Evolutionary conservation across 2,888 invertebrate species (phyloP).

Genomic region (Adelognathus sp.): DNA sequence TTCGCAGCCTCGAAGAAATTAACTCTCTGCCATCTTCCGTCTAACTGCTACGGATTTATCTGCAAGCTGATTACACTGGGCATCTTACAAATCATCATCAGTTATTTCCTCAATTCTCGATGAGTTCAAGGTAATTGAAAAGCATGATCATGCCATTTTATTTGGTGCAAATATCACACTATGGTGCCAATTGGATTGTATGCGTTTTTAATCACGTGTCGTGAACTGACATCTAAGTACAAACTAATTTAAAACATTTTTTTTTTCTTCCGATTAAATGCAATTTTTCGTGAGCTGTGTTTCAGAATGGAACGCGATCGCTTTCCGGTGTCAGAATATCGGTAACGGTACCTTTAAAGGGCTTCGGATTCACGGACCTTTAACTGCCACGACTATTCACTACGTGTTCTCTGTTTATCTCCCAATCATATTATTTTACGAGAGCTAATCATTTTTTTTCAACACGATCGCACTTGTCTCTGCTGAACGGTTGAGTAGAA

Average conservation of each 20-base stretch:
- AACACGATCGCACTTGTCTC: not conserved
- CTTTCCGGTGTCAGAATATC: slow-evolving; percentile 18
- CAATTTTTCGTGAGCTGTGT: too few species aligned
- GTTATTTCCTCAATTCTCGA: too few species aligned
- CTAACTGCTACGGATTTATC: slow-evolving; percentile 47
- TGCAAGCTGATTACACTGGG: slow-evolving; percentile 26
- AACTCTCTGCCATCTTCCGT: slow-evolving; percentile 72
- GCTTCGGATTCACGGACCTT: slow-evolving; percentile 24
- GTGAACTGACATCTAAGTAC: too few species aligned
- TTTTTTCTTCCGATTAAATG: too few species aligned
- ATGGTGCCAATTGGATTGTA: too few species aligned
- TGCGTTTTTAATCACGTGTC: too few species aligned
- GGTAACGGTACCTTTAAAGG: slow-evolving; percentile 49
- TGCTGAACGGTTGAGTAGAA: not conserved
- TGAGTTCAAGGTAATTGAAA: too few species aligned
- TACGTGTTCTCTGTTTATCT: not conserved
- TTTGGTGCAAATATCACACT: too few species aligned
- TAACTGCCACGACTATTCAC: slow-evolving; percentile 22
- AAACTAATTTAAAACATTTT: too few species aligned
- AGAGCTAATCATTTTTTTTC: too few species aligned
- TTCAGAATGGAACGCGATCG: slow-evolving; percentile 8
- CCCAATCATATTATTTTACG: not conserved
- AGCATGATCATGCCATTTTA: too few species aligned
- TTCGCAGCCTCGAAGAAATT: slow-evolving; percentile 60
- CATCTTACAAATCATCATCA: slow-evolving; percentile 1